Evolutionary conservation across 2,797 vertebrate genomes (phyloP), one percentile per base, ranked within the genome.

Genomic region (Meda fulgida): DNA sequence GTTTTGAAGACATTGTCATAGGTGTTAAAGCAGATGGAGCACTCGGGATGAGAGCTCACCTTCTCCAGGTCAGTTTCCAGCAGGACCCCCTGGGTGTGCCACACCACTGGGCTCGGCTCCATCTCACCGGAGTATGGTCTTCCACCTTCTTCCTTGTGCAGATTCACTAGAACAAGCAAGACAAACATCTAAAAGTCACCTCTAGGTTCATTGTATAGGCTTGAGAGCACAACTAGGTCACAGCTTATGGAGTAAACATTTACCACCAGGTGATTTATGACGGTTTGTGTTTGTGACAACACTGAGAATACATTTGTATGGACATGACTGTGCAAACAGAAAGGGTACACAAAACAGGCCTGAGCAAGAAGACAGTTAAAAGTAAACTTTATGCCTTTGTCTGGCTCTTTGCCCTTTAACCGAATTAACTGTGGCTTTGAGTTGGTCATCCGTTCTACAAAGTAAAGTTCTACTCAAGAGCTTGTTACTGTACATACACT

Each of bases 1-100:
- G 96, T 98, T 92, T 98, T 99, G 95, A 99, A 99, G 89, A 96
- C 92, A 82, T 99, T 99, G 95, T 99, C 98, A 0, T 98, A 99
- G 80, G 92, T 95, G 84, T 94, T 97, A 95, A 96, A 99, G 94
- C 98, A 99, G 91, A 99, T 99, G 92, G 97, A 97, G 88, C 98
- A 99, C 87, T 99, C 98, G 0, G 96, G 95, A 0, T 96, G 96
- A 1, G 90, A 93, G 1, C 87, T 4, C 0, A 92, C 90, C 0
- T 92, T 95, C 81, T 94, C 89, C 31, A 55, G 51, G 6, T 89
- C 21, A 0, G 81, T 65, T 7, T 92, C 91, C 38, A 84, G 81
- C 2, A 80, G 36, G 29, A 72, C 9, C 0, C 88, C 69, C 84
- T 90, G 91, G 7, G 92, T 93, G 86, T 95, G 95, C 97, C 97